Base-by-base conservation (phyloP, 2,113 vertebrate genomes). In the Chaetura pelagica region DNA sequence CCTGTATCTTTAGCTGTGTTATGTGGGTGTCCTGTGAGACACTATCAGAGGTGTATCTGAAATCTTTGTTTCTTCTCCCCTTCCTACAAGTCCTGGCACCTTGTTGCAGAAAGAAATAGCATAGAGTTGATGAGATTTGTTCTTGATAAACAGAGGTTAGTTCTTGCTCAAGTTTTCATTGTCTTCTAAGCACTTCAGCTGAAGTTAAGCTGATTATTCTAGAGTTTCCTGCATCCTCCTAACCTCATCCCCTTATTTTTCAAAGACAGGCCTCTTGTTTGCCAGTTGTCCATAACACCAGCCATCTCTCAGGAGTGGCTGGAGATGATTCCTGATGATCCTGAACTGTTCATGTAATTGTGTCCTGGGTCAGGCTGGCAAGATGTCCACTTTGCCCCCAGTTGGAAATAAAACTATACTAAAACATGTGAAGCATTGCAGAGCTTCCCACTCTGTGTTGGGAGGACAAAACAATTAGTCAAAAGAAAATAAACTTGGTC, bases 391-490 rank as follows among this genome's bases (percentile, higher is more conserved):
- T 0, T 76, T 64, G 46, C 58, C 71, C 73, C 71, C 1, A 6
- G 4, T 32, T 32, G 30, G 63, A 67, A 58, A 71, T 66, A 76
- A 86, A 84, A 55, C 9, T 3, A 30, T 80, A 63, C 38, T 74
- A 83, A 76, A 79, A 58, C 40, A 8, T 5, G 12, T 61, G 49
- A 80, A 68, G 57, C 48, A 29, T 51, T 6, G 2, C 63, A 62
- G 58, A 87, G 32, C 67, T 76, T 94, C 51, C 64, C 0, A 4
- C 67, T 90, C 54, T 77, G 21, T 78, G 58, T 42, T 66, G 75
- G 44, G 67, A 96, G 48, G 79, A 90, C 83, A 84, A 89, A 93
- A 38, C 76, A 92, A 67, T 94, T 90, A 78, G 88, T 69, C 2
- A 1, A 51, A 92, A 71, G 73, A 52, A 77, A 87, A 82, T 78